phyloP scores from a whole-genome alignment of 2,888 invertebrate genomes.

The Hermodice carunculata region DNA sequence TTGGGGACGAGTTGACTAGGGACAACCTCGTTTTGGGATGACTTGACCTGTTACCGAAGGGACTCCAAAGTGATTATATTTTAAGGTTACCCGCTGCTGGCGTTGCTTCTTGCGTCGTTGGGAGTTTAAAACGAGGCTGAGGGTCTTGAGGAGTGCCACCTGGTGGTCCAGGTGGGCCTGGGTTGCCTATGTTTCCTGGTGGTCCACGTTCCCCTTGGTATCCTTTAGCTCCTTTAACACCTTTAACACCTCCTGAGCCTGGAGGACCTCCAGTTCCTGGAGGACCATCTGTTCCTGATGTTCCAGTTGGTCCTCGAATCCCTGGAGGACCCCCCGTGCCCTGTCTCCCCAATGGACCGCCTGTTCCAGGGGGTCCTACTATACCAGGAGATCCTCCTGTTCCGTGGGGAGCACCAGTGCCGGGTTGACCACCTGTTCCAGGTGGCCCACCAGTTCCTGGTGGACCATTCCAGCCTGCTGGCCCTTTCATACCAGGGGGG shows the following conservation, averaged over 20 bases:
- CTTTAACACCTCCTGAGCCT: constrained; percentile 3
- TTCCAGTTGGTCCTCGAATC: constrained; percentile 16
- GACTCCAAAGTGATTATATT: too few relatives aligned
- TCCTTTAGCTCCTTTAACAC: constrained; percentile 22
- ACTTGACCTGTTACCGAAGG: too few relatives aligned
- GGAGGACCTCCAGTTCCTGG: constrained; percentile 18
- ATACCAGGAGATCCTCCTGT: constrained; percentile 23
- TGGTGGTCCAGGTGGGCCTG: constrained; percentile 30
- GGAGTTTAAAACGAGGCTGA: too few relatives aligned
- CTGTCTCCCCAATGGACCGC: neutral
- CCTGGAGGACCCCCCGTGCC: neutral
- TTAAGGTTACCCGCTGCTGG: too few relatives aligned
- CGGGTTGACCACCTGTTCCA: constrained; percentile 26
- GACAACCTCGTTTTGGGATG: too few relatives aligned
- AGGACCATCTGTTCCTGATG: constrained; percentile 72
- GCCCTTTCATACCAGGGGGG: constrained; percentile 37
- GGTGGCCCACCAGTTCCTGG: constrained; percentile 31
- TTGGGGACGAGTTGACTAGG: too few relatives aligned
- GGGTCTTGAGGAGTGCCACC: too few relatives aligned
- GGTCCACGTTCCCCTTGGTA: constrained; percentile 17
- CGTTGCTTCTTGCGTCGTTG: too few relatives aligned
- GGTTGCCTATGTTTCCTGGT: constrained; percentile 16
- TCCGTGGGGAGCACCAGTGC: constrained; percentile 25
- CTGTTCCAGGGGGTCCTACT: constrained; percentile 14
- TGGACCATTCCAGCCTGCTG: constrained; percentile 25